Conservation (phyloP, 2,797 vertebrate species). For the Thamnophis elegans region DNA sequence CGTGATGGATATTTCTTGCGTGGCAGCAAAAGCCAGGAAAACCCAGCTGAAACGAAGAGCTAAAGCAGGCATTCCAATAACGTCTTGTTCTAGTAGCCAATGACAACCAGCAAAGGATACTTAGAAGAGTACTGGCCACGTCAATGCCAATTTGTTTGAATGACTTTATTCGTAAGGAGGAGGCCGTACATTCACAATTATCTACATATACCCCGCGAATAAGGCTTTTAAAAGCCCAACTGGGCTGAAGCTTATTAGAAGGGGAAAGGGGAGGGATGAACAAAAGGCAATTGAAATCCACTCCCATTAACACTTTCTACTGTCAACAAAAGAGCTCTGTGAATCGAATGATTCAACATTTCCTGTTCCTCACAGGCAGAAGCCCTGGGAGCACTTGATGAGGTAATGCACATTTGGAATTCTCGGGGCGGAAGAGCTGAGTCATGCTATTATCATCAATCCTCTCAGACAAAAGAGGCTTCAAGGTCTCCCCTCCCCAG, state of each 20-base stretch:
- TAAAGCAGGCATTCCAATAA: not conserved
- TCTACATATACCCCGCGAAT: constrained; percentile 18
- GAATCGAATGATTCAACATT: constrained; percentile 60
- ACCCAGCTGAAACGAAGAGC: not conserved
- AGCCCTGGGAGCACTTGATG: constrained; percentile 52
- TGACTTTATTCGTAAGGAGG: constrained; percentile 11
- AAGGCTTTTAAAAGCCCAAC: constrained; percentile 36
- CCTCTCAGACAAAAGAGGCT: constrained; percentile 58
- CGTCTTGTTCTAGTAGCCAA: not conserved
- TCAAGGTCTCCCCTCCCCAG: constrained; percentile 51
- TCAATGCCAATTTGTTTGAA: not conserved
- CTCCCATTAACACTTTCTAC: constrained; percentile 51
- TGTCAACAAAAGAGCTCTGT: constrained; percentile 41
- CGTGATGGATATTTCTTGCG: not conserved
- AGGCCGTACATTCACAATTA: constrained; percentile 29
- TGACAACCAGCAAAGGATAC: not conserved
- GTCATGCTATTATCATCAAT: constrained; percentile 60
- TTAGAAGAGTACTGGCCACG: not conserved
- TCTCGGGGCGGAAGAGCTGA: constrained; percentile 56
- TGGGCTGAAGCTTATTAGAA: constrained; percentile 25
- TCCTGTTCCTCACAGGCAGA: constrained; percentile 54
- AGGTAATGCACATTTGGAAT: constrained; percentile 59
- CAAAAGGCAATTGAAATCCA: constrained; percentile 41
- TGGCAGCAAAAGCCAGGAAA: not conserved
- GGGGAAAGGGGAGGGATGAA: constrained; percentile 16